Base-by-base conservation (phyloP, 2,888 invertebrate species). In the Amblyjoppa proteus region DNA sequence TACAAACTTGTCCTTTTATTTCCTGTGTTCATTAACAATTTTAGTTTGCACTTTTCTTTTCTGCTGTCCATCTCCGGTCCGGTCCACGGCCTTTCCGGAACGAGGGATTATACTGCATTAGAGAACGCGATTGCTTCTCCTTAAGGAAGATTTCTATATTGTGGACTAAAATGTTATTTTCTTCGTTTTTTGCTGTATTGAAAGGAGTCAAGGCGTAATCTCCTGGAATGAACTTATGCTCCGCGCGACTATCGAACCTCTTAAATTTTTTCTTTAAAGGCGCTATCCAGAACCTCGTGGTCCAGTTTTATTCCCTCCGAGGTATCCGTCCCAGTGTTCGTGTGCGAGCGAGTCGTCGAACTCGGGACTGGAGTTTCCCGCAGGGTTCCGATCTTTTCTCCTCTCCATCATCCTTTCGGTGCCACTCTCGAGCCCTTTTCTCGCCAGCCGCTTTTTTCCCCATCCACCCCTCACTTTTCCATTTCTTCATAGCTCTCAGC, bases 51-150 rank as follows among this genome's bases (percentile, higher is more conserved):
- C 38, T 38, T 38, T 38, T 38, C 38, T 38, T 38, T 38, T 38
- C 38, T 38, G 6, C 5, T 38, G 6, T 38, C 5, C 38, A 38
- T 38, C 38, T 6, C 7, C 38, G 0, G 4, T 6, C 6, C 38
- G 6, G 38, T 7, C 6, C 45, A 61, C 61, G 7, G 49, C 58
- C 28, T 74, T 49, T 61, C 71, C 45, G 28, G 66, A 84, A 84
- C 73, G 81, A 75, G 74, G 81, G 70, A 85, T 85, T 85, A 81
- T 75, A 64, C 74, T 74, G 68, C 38, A 73, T 84, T 20, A 20
- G 20, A 20, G 20, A 20, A 31, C 1, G 31, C 31, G 31, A 3
- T 31, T 31, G 2, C 31, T 4, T 31, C 31, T 31, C 31, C 31
- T 31, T 31, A 31, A 31, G 3, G 31, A 31, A 31, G 31, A 3